Percentiles rank a stretch among this genome's conserved stretches.
Evolutionary conservation across 2,113 vertebrate species (phyloP).

Genomic region (Prionailurus viverrinus): DNA sequence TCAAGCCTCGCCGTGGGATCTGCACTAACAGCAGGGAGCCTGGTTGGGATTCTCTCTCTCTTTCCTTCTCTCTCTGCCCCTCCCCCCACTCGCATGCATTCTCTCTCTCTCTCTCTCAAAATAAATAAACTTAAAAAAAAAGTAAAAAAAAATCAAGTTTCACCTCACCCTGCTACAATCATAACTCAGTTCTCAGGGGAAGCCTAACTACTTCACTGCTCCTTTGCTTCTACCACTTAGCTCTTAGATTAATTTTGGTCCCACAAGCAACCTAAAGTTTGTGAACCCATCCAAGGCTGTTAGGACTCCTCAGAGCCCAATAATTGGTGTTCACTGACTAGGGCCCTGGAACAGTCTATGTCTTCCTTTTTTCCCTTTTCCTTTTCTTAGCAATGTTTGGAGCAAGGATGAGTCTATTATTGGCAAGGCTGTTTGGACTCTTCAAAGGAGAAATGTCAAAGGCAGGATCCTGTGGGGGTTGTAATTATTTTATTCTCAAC

Average conservation of each 20-base stretch:
- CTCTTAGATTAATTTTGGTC: background rate
- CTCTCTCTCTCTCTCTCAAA: too few species aligned
- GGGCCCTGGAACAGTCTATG: background rate
- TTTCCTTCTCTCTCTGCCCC: too few species aligned
- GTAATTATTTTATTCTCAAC: constrained; percentile 40
- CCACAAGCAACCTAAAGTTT: background rate
- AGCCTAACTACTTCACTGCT: background rate
- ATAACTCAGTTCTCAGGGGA: background rate
- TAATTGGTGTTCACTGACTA: background rate
- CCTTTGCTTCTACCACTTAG: background rate
- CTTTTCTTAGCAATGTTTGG: background rate
- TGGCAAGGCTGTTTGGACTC: background rate
- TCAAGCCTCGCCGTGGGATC: too few species aligned
- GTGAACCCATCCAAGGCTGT: too few species aligned
- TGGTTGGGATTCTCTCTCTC: too few species aligned
- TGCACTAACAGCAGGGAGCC: too few species aligned
- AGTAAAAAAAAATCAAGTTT: background rate
- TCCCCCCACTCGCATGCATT: too few species aligned
- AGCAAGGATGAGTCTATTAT: background rate
- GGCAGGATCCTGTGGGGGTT: background rate
- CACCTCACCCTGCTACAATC: background rate
- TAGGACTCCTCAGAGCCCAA: background rate
- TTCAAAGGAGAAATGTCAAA: background rate
- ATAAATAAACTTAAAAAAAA: too few species aligned
- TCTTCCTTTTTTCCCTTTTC: background rate